phyloP scores from a whole-genome alignment of 2,113 vertebrate genomes.

The Pyxicephalus adspersus region DNA sequence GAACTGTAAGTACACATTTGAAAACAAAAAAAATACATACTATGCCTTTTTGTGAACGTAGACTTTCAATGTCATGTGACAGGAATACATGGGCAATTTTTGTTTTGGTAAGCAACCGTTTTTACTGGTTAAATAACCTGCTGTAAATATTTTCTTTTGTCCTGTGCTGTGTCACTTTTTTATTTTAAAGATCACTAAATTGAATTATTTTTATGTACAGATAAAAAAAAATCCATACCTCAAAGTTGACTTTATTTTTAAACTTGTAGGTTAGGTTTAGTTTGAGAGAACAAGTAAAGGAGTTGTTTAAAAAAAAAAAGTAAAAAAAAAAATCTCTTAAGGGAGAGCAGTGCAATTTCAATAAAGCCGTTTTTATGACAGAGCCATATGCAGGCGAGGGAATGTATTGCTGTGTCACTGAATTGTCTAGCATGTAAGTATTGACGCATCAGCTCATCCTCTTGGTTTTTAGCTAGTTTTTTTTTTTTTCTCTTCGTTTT shows the following conservation, averaged over 20 bases:
- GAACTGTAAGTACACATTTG: conserved; percentile 15
- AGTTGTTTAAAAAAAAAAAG: conserved; percentile 35
- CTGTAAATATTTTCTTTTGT: conserved; percentile 48
- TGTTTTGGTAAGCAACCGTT: neutral
- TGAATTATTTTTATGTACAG: conserved; percentile 57
- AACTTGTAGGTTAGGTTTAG: conserved; percentile 52
- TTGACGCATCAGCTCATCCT: conserved; percentile 44
- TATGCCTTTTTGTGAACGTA: conserved; percentile 29
- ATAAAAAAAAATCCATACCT: conserved; percentile 53
- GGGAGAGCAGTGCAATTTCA: conserved; percentile 57
- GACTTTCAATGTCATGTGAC: conserved; percentile 16
- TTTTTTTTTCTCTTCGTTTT: neutral
- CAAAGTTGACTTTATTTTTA: conserved; percentile 55
- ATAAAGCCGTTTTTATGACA: conserved; percentile 53
- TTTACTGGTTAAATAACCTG: conserved; percentile 9
- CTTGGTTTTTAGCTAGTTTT: conserved; percentile 11
- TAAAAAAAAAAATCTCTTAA: conserved; percentile 38
- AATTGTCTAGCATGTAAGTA: conserved; percentile 54
- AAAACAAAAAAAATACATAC: conserved; percentile 1
- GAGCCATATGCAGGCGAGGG: conserved; percentile 56
- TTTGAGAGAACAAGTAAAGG: conserved; percentile 40
- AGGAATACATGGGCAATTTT: conserved; percentile 30
- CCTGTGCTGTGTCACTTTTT: conserved; percentile 40
- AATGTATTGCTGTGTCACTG: conserved; percentile 55
- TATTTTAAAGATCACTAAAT: conserved; percentile 42